Evolutionary conservation across 2,797 vertebrate species (phyloP), one percentile per base, ranked within the genome.

Genomic region (Ibycter americanus): DNA sequence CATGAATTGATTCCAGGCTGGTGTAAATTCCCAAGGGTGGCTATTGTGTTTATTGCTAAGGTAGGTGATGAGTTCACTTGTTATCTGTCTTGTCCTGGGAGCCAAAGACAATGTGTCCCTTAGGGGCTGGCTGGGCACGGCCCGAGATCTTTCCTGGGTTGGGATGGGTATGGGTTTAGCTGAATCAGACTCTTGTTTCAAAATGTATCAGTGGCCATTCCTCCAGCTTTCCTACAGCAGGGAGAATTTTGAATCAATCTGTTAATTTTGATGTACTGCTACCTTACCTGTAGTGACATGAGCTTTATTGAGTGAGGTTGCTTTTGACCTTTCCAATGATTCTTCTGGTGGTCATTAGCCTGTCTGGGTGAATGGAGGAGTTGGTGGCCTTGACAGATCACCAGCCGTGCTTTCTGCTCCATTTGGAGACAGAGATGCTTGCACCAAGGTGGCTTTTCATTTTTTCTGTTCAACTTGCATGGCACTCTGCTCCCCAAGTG

Each of bases 1-100:
- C 0, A 2, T 76, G 73, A 62, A n/a, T 23, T 44, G 62, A 56
- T 93, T 18, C 62, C 85, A 67, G 68, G 86, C 36, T 71, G 65
- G 36, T 95, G 76, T 91, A 68, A 92, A 92, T 91, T 84, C 47
- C 51, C 4, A 3, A 40, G 83, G 49, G 70, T 25, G 42, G 15
- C 83, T 92, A 4, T 66, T 73, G 56, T 2, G 1, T 67, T 87
- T 93, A 36, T 85, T 86, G 52, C 34, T 72, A 27, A 78, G 17
- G 94, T 96, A 78, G 46, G 19, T 90, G 49, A 63, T 66, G 78
- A 85, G 61, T 93, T 78, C 61, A 23, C 1, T 0, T 59, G 34
- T 86, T 40, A 54, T 36, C 65, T 84, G 51, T 96, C 94, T 96
- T 93, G 72, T 89, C 62, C 36, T 82, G 76, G 65, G 56, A 89